Evolutionary conservation across 2,888 invertebrate genomes (phyloP).

Genomic region (Oscheius onirici): DNA sequence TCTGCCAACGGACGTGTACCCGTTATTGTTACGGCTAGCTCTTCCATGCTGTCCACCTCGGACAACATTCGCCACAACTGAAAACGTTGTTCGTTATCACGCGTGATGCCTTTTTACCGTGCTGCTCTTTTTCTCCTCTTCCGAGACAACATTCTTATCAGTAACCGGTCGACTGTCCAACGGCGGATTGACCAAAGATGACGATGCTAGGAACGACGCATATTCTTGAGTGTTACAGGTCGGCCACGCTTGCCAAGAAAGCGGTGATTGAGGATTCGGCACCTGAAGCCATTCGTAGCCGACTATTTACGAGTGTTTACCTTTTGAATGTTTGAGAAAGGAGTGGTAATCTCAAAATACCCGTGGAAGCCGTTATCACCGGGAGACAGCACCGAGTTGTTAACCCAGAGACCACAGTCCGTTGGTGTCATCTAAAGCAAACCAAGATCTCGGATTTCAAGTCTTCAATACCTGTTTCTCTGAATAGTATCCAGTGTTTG

Average conservation of each 20-base stretch:
- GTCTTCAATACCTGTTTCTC: background rate
- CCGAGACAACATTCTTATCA: constrained; percentile 6
- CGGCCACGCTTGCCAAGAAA: too few species aligned
- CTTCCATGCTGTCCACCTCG: constrained; percentile 16
- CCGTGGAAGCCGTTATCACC: too few species aligned
- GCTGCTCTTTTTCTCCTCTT: constrained; percentile 24
- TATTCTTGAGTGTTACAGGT: background rate
- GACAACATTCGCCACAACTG: constrained; percentile 23
- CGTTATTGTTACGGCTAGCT: background rate
- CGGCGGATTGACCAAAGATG: background rate
- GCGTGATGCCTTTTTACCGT: background rate
- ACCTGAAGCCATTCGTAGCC: too few species aligned
- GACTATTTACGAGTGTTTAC: too few species aligned
- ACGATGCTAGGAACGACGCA: background rate
- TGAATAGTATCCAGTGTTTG: too few species aligned
- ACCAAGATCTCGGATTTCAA: background rate
- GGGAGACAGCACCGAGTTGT: too few species aligned
- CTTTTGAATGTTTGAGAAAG: too few species aligned
- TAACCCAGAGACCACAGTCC: background rate
- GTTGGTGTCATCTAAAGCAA: background rate
- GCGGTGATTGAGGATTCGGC: too few species aligned
- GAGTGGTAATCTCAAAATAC: too few species aligned
- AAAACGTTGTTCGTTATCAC: background rate
- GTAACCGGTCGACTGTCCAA: background rate
- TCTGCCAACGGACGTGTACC: constrained; percentile 1